These are phyloP conservation scores for Haemorhous mexicanus DNA, from an alignment of 2,113 vertebrate species.

Conservation along the genomic window DNA sequence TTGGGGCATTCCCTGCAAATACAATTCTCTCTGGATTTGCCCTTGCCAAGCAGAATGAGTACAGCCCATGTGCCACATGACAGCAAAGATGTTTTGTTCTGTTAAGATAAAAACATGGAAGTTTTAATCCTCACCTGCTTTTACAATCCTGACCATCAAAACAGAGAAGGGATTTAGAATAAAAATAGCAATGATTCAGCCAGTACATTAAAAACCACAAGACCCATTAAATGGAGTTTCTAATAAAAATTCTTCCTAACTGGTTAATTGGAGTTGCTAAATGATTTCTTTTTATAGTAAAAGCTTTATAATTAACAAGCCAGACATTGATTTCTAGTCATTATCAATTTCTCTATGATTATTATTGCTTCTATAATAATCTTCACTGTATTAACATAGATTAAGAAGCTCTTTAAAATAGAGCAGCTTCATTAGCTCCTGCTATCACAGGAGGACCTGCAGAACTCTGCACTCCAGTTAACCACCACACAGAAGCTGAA, in stretches of 20 bases:
- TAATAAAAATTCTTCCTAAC: constrained; percentile 67
- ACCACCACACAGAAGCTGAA: constrained; percentile 18
- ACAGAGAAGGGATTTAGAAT: background rate
- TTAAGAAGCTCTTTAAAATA: constrained; percentile 68
- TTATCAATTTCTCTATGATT: constrained; percentile 74
- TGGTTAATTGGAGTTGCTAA: constrained; percentile 69
- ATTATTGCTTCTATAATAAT: constrained; percentile 75
- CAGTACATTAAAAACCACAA: constrained; percentile 35
- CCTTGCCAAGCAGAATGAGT: background rate
- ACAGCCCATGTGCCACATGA: rapidly evolving
- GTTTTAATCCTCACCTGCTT: background rate
- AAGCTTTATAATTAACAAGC: constrained; percentile 75
- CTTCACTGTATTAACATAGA: constrained; percentile 69
- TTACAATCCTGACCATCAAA: background rate
- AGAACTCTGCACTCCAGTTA: constrained; percentile 13
- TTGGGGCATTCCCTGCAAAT: no score
- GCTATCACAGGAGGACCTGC: constrained; percentile 34
- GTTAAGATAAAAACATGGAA: background rate
- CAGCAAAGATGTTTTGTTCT: background rate
- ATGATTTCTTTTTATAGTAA: constrained; percentile 75
- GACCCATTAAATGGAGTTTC: constrained; percentile 49
- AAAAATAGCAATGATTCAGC: constrained; percentile 24
- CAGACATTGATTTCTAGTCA: constrained; percentile 72
- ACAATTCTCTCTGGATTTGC: no score
- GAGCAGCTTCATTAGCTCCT: constrained; percentile 67